Evolutionary conservation across 23 tunicate genomes (phyloP).

Genomic region (Botrylloides violaceus): DNA sequence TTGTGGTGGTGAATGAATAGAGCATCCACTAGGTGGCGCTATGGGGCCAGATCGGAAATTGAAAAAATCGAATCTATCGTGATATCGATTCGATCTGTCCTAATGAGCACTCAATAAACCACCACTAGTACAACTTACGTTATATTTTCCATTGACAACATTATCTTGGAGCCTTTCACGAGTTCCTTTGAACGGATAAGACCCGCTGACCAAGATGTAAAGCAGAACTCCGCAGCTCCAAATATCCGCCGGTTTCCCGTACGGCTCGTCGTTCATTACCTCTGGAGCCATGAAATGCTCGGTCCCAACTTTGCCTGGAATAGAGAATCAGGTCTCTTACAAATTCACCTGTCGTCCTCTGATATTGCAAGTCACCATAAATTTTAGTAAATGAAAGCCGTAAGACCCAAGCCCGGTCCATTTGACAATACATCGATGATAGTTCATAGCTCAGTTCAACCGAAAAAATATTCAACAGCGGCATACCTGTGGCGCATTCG

Average conservation of each 20-base stretch:
- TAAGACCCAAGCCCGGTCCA: background rate
- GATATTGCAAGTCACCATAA: background rate
- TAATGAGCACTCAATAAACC: too few relatives aligned
- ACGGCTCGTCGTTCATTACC: slow-evolving; percentile 60
- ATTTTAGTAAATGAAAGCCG: background rate
- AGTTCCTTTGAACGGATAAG: slow-evolving; percentile 84
- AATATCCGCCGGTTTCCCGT: slow-evolving; percentile 94
- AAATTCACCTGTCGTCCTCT: background rate
- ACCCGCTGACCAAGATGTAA: slow-evolving; percentile 75
- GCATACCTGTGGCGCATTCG: slow-evolving; percentile 48
- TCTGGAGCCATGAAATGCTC: slow-evolving; percentile 98
- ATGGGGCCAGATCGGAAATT: too few relatives aligned
- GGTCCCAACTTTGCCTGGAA: slow-evolving; percentile 54
- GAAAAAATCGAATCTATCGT: too few relatives aligned
- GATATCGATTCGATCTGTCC: too few relatives aligned
- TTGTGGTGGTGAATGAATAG: too few relatives aligned
- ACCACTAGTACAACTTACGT: too few relatives aligned
- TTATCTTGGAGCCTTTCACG: slow-evolving; percentile 54
- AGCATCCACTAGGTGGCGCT: too few relatives aligned
- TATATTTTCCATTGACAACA: slow-evolving; percentile 46
- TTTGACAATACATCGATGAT: background rate
- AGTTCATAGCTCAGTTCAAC: too few relatives aligned
- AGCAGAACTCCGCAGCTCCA: slow-evolving; percentile 99
- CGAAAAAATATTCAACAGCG: too few relatives aligned
- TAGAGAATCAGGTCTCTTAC: too few relatives aligned